Base-by-base conservation (phyloP, 1,140 invertebrate genomes). In the Coenobita brevimanus region DNA sequence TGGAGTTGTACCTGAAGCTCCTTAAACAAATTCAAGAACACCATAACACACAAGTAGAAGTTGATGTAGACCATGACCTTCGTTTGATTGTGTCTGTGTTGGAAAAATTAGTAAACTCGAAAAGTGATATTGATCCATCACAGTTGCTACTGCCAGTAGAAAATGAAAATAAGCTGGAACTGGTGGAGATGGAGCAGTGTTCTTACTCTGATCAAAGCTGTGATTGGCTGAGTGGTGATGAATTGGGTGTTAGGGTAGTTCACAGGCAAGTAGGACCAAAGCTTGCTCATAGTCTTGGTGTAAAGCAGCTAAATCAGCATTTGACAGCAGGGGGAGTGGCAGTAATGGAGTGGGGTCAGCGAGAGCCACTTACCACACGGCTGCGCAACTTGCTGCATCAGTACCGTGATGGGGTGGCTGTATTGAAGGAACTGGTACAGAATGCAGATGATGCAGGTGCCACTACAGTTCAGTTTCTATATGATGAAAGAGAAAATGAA, bases 391-490 rank as follows among this genome's bases (percentile, higher is more conserved):
- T 84, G 33, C 82, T 84, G 67, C 69, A 21, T 33, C 82, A 84
- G 69, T 84, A 84, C 38, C 46, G 82, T 33, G 82, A 84, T 60
- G 82, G 82, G 24, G 64, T 84, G 15, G 46, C 82, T n/a, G 38
- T 84, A 27, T 24, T 84, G 24, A 84, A 84, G 69, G 82, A 84
- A 69, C 24, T 84, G 67, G 82, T 84, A 50, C 82, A 84, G 43
- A 84, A 84, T 76, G 82, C 82, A 36, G 82, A 84, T 57, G 82
- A 84, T 57, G 82, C 82, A 24, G 50, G 71, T 4, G 82, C 82
- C 36, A 84, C 50, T 30, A 75, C 67, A 21, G 69, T 84, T 24
- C 41, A 3, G 3, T 75, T 84, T 57, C 69, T 84, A 6, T 84
- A 84, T 43, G 82, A 84, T 33, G 62, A 76, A 43, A 67, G 82